Evolutionary conservation across 1,140 invertebrate genomes (phyloP).

Genomic region (Conopomorpha cramerella): DNA sequence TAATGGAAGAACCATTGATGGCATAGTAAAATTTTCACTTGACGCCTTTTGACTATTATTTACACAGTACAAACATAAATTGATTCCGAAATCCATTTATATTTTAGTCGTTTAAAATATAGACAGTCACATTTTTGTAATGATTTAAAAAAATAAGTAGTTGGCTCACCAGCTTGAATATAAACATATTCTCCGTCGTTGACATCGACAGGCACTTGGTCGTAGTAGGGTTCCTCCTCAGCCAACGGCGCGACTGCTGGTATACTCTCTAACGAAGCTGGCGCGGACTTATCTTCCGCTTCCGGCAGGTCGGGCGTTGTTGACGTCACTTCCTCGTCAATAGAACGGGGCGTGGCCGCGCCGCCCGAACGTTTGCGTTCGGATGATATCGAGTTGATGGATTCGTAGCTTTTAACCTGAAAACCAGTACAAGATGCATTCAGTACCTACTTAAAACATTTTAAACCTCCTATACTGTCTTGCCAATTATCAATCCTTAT

Average conservation of each 20-base stretch:
- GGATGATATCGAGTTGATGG: slow-evolving; percentile 63
- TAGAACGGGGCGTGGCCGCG: slow-evolving; percentile 49
- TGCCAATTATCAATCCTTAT: no score
- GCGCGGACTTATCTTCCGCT: slow-evolving; percentile 47
- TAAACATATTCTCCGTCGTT: slow-evolving; percentile 78
- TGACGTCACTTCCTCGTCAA: slow-evolving; percentile 46
- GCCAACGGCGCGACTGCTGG: slow-evolving; percentile 28
- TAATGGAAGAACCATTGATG: no score
- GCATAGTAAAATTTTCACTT: no score
- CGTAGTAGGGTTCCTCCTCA: slow-evolving; percentile 78
- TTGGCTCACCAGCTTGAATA: slow-evolving; percentile 69
- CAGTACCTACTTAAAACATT: no score
- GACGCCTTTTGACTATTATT: no score
- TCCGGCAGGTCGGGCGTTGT: slow-evolving; percentile 31
- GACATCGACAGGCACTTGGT: slow-evolving; percentile 78
- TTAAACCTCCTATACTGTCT: no score
- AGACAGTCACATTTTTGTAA: no score
- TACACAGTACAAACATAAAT: no score
- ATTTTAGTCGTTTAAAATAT: no score
- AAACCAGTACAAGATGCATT: no score
- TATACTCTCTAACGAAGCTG: slow-evolving; percentile 50
- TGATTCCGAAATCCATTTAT: no score
- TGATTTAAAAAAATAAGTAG: no score
- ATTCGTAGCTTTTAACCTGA: slow-evolving; percentile 67
- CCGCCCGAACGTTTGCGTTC: slow-evolving; percentile 52